These are phyloP conservation scores for Pomacea canaliculata DNA, from an alignment of 2,888 invertebrate species.

Conservation along the genomic window DNA sequence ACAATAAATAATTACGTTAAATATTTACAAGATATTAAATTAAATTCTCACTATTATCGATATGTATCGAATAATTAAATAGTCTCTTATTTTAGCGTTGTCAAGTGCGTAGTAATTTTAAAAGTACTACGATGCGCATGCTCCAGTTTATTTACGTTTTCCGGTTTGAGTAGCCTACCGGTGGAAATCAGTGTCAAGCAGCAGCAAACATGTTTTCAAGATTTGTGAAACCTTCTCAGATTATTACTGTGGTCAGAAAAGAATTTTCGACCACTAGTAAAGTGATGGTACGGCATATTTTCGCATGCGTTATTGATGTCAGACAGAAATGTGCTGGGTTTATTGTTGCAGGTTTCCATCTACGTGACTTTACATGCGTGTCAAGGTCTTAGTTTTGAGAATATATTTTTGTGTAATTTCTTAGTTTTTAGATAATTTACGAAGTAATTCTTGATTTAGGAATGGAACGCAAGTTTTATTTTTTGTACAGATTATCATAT, in stretches of 20 bases:
- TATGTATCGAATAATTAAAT: too few species aligned
- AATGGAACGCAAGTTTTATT: too few species aligned
- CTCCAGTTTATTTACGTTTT: conserved; percentile 23
- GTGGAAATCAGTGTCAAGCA: conserved; percentile 5
- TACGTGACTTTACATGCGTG: background rate
- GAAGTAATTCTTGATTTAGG: too few species aligned
- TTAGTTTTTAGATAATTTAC: too few species aligned
- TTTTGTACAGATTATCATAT: too few species aligned
- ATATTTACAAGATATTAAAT: too few species aligned
- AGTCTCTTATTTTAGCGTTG: conserved; percentile 30
- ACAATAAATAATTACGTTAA: too few species aligned
- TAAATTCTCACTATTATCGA: too few species aligned
- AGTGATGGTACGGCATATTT: conserved; percentile 21
- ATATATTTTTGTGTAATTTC: too few species aligned
- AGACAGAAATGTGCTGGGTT: background rate
- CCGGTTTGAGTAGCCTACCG: conserved; percentile 22
- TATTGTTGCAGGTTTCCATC: background rate
- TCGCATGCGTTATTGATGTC: background rate
- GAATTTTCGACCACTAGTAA: conserved; percentile 42
- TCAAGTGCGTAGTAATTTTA: conserved; percentile 48
- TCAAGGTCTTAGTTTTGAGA: too few species aligned
- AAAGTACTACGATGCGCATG: conserved; percentile 27
- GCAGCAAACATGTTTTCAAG: conserved; percentile 51
- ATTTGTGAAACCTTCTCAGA: conserved; percentile 42
- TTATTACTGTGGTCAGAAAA: conserved; percentile 35